These are phyloP conservation scores for Xyrauchen texanus DNA, from an alignment of 2,113 vertebrate genomes.

Conservation along the genomic window DNA sequence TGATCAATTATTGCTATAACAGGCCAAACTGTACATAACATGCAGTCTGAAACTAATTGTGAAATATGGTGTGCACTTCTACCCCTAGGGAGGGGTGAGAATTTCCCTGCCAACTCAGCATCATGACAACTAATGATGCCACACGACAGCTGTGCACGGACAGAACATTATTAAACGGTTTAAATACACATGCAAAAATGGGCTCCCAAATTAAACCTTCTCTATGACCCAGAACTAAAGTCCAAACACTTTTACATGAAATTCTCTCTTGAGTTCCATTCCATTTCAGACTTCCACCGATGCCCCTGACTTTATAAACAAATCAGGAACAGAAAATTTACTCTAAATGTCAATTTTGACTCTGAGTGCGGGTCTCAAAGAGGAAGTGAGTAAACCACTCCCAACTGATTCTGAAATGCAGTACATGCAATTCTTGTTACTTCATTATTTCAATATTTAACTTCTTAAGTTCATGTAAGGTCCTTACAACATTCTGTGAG, in stretches of 20 bases:
- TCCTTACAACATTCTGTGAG: not conserved
- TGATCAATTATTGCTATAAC: constrained; percentile 3
- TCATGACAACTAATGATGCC: constrained; percentile 70
- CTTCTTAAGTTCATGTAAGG: not conserved
- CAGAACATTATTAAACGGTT: constrained; percentile 69
- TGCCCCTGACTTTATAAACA: not conserved
- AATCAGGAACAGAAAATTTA: not conserved
- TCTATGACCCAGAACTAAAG: not conserved
- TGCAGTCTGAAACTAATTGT: constrained; percentile 20
- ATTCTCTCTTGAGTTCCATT: not conserved
- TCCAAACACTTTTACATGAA: not conserved
- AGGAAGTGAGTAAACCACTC: not conserved
- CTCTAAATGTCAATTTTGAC: not conserved
- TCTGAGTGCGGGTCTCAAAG: not conserved
- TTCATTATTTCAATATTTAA: not conserved
- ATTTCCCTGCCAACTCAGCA: constrained; percentile 77
- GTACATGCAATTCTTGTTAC: not conserved
- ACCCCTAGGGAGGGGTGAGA: constrained; percentile 66
- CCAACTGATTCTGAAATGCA: not conserved
- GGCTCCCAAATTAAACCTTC: not conserved
- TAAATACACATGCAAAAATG: constrained; percentile 56
- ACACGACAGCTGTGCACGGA: constrained; percentile 72
- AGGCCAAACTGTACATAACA: constrained; percentile 39
- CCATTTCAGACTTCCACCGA: not conserved
- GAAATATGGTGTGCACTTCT: constrained; percentile 49